Conservation (phyloP, 2,888 invertebrate genomes). For the Pycnomerus fuliginosus region DNA sequence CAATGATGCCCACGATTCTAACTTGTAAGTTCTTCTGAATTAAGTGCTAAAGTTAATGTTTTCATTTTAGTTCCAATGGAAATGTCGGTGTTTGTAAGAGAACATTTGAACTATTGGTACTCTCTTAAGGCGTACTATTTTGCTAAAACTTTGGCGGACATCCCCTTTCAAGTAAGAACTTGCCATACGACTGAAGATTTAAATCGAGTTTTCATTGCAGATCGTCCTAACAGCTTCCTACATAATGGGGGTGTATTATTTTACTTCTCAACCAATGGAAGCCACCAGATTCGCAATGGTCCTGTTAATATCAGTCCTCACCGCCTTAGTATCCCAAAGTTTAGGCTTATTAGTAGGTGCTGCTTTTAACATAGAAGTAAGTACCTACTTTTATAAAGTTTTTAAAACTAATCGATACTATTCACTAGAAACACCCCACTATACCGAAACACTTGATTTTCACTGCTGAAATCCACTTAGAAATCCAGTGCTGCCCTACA, state of each 20-base stretch:
- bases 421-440: no score
- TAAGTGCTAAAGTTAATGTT: conserved; percentile 1
- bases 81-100: conserved; percentile 92
- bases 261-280: conserved; percentile 94
- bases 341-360: conserved; percentile 91
- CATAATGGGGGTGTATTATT: conserved; percentile 85
- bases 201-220: conserved; percentile 54
- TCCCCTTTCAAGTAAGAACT: conserved; percentile 94
- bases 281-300: conserved; percentile 79
- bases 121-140: conserved; percentile 95
- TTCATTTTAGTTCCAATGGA: conserved; percentile 87
- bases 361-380: conserved; percentile 81
- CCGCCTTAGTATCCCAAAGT: conserved; percentile 89
- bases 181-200: neutral
- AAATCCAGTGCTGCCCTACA: no score
- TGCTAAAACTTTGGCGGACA: conserved; percentile 93
- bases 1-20: conserved; percentile 97
- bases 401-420: no score
- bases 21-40: conserved; percentile 75
- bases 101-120: conserved; percentile 97
- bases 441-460: no score
- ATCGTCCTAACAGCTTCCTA: conserved; percentile 84
- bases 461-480: no score
- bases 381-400: no score
- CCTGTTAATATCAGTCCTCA: conserved; percentile 72